phyloP scores from a whole-genome alignment of 2,888 invertebrate genomes.

The Lissonota sp. region DNA sequence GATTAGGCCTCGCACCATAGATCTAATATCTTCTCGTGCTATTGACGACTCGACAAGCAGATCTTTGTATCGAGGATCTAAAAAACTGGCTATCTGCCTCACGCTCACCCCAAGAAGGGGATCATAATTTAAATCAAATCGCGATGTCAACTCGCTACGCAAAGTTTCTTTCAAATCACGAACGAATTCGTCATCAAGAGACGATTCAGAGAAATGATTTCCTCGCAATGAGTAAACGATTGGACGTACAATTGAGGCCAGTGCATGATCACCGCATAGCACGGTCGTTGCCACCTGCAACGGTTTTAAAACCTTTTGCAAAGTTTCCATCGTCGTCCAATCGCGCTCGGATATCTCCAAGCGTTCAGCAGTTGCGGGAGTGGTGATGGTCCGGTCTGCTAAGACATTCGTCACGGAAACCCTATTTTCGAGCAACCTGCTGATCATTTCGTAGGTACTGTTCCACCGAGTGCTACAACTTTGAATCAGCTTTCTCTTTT shows the following conservation, averaged over 20 bases:
- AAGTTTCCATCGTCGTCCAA: conserved; percentile 44
- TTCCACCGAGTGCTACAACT: no score
- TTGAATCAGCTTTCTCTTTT: no score
- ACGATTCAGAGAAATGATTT: conserved; percentile 1
- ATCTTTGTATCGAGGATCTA: conserved; percentile 49
- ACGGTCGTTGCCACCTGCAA: conserved; percentile 41
- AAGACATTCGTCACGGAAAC: conserved; percentile 46
- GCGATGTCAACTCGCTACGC: not conserved
- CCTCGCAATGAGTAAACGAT: conserved; percentile 13
- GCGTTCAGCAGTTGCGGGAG: conserved; percentile 25
- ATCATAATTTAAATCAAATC: conserved; percentile 19
- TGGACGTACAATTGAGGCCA: conserved; percentile 1
- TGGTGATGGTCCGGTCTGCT: conserved; percentile 24
- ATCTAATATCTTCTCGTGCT: conserved; percentile 32
- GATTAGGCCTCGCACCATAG: conserved; percentile 1
- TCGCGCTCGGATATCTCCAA: conserved; percentile 47
- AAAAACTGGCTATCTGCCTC: conserved; percentile 48
- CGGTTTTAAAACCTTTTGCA: conserved; percentile 36
- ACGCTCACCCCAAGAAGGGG: not conserved
- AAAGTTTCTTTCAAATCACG: not conserved
- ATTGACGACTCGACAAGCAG: conserved; percentile 23
- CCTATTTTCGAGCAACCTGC: conserved; percentile 35
- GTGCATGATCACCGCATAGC: conserved; percentile 37
- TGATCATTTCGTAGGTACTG: conserved; percentile 50
- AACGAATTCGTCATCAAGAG: conserved; percentile 1